Base-by-base conservation (phyloP, 2,888 invertebrate genomes). In the Sipunculus nudus region DNA sequence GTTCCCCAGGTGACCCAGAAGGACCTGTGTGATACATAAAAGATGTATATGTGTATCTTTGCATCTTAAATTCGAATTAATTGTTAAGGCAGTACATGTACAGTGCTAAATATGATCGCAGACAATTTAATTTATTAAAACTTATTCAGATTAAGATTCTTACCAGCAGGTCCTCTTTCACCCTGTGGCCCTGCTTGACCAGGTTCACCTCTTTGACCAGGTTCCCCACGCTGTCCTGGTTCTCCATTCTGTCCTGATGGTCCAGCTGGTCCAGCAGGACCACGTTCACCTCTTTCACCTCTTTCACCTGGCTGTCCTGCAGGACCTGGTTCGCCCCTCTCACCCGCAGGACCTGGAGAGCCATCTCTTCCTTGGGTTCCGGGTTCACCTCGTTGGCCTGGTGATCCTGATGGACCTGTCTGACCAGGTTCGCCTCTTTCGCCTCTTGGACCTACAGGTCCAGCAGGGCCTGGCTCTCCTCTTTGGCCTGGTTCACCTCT, bases 281-380 rank as follows among this genome's bases (percentile, higher is more conserved):
- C 63, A 26, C 28, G 25, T 8, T 23, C 41, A 26, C 61, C 61
- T 19, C 53, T 31, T 38, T 50, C 64, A 35, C 63, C 67, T 16
- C 55, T 2, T 28, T 53, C 46, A 21, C 55, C 70, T 60, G 47
- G 48, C 21, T 52, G 64, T 41, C 68, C 68, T 53, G 59, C 45
- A 26, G 38, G 8, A 5, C 67, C 67, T n/a, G 61, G 23, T 4
- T 35, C 28, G 25, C 61, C 62, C 23, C 46, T 38, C 16, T 52
- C 48, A 35, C 59, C 59, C 13, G 38, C 23, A n/a, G 38, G 47
- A 21, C 59, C 59, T 16, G 19, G 28, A 23, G 23, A 19, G 10
- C 59, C 59, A 35, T 26, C 21, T 13, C 29, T 19, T n/a, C 59
- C 59, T 32, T 13, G 48, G 13, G 43, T 16, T 16, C 43, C 43